Evolutionary conservation across 1,140 invertebrate species (phyloP).

Genomic region (Bacillus rossius): DNA sequence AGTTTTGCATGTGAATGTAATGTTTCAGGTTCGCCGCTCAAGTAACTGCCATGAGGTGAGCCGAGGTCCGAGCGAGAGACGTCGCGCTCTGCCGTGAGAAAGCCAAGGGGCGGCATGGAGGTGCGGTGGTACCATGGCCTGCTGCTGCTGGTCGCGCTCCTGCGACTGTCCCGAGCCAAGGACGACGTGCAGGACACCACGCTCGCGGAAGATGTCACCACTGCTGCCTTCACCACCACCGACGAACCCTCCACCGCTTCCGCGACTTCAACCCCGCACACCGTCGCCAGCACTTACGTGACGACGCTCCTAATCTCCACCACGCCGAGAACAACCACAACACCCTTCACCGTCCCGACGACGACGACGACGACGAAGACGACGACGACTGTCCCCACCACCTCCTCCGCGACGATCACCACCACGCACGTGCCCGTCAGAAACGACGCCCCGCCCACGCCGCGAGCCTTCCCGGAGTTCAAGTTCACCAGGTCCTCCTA

Average conservation of each 20-base stretch:
- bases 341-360: constrained; percentile 12
- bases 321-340: constrained; percentile 6
- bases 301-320: constrained; percentile 10
- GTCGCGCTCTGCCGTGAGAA: no score
- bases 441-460: constrained; percentile 3
- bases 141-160: no score
- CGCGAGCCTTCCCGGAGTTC: constrained; percentile 34
- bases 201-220: background rate
- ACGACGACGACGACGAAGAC: constrained; percentile 12
- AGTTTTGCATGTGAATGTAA: no score
- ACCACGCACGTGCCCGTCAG: background rate
- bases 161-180: no score
- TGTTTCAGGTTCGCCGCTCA: no score
- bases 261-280: constrained; percentile 13
- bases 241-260: background rate
- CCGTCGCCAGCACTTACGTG: constrained; percentile 11
- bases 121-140: no score
- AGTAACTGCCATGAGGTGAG: no score
- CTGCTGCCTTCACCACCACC: background rate
- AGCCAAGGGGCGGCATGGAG: no score
- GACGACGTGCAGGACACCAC: background rate
- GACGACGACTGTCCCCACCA: background rate
- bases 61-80: no score
- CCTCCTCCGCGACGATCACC: background rate
- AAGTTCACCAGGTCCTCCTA: constrained; percentile 70